phyloP scores from a whole-genome alignment of 2,113 vertebrate genomes.

The Chaetura pelagica region DNA sequence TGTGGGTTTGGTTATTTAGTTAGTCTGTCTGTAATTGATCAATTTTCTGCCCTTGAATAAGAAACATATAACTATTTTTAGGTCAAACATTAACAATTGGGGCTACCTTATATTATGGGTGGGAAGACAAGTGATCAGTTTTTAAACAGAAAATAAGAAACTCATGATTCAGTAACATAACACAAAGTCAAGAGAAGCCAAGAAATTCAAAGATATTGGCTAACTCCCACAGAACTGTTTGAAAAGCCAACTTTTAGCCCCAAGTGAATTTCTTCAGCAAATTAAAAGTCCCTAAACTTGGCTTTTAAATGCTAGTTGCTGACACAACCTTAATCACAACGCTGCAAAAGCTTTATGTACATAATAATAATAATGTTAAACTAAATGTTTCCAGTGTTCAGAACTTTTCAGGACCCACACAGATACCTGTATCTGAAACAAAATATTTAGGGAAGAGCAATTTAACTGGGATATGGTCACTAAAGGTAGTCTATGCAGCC shows the following conservation, averaged over 20 bases:
- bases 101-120: constrained; percentile 33
- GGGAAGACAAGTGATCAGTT: constrained; percentile 21
- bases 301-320: constrained; percentile 42
- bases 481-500: background rate
- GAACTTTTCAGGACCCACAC: background rate
- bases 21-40: constrained; percentile 46
- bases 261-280: constrained; percentile 19
- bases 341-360: background rate
- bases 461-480: background rate
- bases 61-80: constrained; percentile 30
- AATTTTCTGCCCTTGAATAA: constrained; percentile 27
- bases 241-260: constrained; percentile 49
- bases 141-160: constrained; percentile 53
- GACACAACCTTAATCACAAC: constrained; percentile 39
- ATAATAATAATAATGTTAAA: background rate
- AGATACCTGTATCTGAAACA: background rate
- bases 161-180: constrained; percentile 43
- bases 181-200: constrained; percentile 40
- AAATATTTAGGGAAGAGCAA: background rate
- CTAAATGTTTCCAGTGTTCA: background rate
- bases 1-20: constrained; percentile 43
- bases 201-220: constrained; percentile 43
- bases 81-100: background rate
- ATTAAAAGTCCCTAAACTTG: constrained; percentile 23
- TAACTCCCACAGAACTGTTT: constrained; percentile 45